Evolutionary conservation across 2,113 vertebrate species (phyloP).

Genomic region (Passerina amoena): DNA sequence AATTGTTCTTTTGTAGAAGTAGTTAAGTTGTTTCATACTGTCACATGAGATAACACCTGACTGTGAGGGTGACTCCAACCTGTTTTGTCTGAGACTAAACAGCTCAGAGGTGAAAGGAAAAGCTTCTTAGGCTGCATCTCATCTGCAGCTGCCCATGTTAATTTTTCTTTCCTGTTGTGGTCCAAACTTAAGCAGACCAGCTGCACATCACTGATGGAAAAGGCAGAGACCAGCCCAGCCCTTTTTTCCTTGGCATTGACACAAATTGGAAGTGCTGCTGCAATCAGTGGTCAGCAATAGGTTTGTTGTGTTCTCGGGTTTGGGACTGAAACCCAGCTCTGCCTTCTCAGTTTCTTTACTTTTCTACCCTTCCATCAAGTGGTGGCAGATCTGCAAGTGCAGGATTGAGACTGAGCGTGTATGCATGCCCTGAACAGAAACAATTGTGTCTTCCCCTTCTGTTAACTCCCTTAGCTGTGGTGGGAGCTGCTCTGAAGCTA

Average conservation of each 20-base stretch:
- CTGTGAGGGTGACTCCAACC: background rate
- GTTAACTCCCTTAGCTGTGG: background rate
- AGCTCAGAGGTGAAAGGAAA: conserved; percentile 3
- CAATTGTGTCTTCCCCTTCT: background rate
- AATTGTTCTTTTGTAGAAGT: background rate
- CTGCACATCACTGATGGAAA: background rate
- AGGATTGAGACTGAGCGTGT: background rate
- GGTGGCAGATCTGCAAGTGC: background rate
- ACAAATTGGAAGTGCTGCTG: background rate
- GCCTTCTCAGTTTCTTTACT: background rate
- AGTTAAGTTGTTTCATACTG: background rate
- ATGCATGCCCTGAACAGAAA: background rate
- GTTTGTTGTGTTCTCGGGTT: background rate
- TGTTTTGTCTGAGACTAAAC: background rate
- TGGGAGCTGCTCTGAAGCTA: background rate
- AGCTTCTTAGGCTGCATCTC: background rate
- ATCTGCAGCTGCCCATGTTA: background rate
- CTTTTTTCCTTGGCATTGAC: background rate
- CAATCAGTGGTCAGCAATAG: fast-evolving
- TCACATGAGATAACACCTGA: background rate
- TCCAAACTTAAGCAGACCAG: background rate
- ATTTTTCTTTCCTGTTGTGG: background rate
- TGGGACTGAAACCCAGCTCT: background rate
- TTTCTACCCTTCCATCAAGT: background rate
- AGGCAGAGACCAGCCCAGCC: background rate